Base-by-base conservation (phyloP, 2,888 invertebrate species). In the Vanessa cardui region DNA sequence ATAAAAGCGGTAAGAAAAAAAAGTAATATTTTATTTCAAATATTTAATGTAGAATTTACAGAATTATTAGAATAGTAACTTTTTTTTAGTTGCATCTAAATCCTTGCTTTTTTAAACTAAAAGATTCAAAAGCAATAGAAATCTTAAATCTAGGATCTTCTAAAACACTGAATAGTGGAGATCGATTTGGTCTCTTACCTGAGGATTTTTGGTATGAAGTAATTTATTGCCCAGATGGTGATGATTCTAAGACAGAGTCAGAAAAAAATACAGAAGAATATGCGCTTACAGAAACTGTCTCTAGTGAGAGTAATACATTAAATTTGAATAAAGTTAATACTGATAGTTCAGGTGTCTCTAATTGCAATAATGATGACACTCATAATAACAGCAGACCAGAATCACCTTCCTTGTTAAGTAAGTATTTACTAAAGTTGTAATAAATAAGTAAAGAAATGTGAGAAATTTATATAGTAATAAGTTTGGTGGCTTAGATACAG, bases 181-280 rank as follows among this genome's bases (percentile, higher is more conserved):
- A 94, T 75, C 87, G 83, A 73, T 93, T 94, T 80, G 93, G 94
- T 16, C 83, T 94, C 6, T 75, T 94, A 39, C 93, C 93, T 0
- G 87, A 93, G 56, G 72, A 80, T 12, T 90, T 83, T 74, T 94
- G 94, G 93, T 94, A 87, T 78, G 88, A 88, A 78, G 74, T 93
- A 9, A 44, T 77, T 16, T 54, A 68, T n/a, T 59, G 62, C 39
- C n/a, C 70, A 33, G 64, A 71, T 31, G 54, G 54, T 31, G 70
- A 65, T 12, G 66, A 64, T 15, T 64, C 74, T 12, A 62, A 46
- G 21, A 62, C 45, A 20, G 68, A 68, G 31, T 44, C 45, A 26
- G 63, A 73, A 20, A 64, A 50, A 18, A 31, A 71, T 47, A 71
- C 70, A 7, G 73, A 71, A 64, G 69, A 72, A 26, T 72, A 71